These are phyloP conservation scores for Leptinotarsa texana DNA, from an alignment of 1,140 invertebrate genomes.

Conservation along the genomic window DNA sequence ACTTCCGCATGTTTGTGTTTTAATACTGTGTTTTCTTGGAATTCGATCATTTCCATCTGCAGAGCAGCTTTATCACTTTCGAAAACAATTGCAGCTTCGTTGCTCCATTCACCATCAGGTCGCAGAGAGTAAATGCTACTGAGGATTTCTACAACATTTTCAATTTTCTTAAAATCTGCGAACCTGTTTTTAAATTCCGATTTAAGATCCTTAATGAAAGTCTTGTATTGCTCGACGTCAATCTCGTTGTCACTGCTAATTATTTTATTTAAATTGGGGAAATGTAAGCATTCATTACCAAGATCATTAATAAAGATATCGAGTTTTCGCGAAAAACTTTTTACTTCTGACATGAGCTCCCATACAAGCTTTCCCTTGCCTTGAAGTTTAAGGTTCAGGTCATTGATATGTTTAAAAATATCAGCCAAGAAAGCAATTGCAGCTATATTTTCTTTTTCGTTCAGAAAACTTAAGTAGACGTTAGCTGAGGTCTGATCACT, in stretches of 20 bases:
- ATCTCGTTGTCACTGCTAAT: conserved; percentile 5
- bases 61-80: too few species aligned
- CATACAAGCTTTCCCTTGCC: too few species aligned
- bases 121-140: too few species aligned
- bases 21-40: too few species aligned
- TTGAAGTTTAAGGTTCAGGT: neutral
- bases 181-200: neutral
- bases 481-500: too few species aligned
- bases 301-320: conserved; percentile 16
- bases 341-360: neutral
- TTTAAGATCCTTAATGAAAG: conserved; percentile 2
- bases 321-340: conserved; percentile 11
- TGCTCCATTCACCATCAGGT: too few species aligned
- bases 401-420: conserved; percentile 8
- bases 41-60: too few species aligned
- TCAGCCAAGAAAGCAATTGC: neutral
- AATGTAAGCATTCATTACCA: conserved; percentile 17
- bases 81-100: too few species aligned
- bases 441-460: conserved; percentile 7
- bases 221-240: conserved; percentile 2
- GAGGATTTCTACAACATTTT: too few species aligned
- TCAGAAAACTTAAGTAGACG: neutral
- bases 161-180: neutral
- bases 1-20: too few species aligned
- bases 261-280: conserved; percentile 21